Evolutionary conservation across 2,888 invertebrate species (phyloP).

Genomic region (Dugesia japonica): DNA sequence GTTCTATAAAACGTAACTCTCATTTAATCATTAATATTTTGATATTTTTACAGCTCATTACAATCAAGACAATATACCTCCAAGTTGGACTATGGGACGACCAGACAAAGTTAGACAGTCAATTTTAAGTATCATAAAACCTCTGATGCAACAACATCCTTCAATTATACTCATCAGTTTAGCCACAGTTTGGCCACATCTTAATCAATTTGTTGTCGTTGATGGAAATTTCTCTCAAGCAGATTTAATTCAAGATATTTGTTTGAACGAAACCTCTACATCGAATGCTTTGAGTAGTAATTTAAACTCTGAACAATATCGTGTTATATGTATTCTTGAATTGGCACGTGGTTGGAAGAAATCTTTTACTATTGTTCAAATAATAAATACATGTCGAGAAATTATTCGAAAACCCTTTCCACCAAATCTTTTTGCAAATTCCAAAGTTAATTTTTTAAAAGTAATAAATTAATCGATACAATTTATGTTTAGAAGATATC

Average conservation of each 20-base stretch:
- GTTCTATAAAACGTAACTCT: too few relatives aligned
- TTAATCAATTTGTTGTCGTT: neutral
- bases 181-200: neutral
- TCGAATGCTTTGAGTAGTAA: neutral
- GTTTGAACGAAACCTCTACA: neutral
- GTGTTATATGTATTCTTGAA: neutral
- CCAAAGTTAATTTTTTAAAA: neutral
- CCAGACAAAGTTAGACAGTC: neutral
- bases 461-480: neutral
- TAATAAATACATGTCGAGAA: neutral
- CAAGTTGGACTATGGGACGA: neutral
- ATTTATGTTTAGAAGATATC: neutral
- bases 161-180: neutral
- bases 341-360: constrained; percentile 1
- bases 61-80: neutral
- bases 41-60: too few relatives aligned
- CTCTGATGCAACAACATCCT: neutral
- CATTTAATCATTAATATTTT: too few relatives aligned
- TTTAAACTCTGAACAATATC: neutral
- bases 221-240: neutral
- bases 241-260: neutral
- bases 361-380: neutral
- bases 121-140: neutral
- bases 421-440: neutral
- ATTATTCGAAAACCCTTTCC: neutral